A percentile compares a stretch with the other conserved stretches of the same genome.
These are phyloP conservation scores for Clusia tigrina DNA, from an alignment of 2,888 invertebrate species.

Conservation along the genomic window DNA sequence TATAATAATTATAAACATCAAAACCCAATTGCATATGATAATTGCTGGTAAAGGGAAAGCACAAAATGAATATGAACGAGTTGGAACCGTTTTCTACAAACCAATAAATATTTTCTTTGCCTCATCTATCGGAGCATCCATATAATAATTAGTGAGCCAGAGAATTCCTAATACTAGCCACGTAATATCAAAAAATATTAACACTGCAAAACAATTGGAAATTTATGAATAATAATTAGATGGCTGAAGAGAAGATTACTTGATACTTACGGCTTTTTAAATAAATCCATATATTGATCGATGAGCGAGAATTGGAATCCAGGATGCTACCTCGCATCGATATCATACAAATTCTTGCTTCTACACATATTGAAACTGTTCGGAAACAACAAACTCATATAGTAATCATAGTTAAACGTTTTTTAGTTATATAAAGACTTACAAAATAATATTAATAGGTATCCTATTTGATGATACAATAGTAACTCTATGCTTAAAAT, in stretches of 20 bases:
- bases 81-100: slow-evolving; percentile 56
- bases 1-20: slow-evolving; percentile 75
- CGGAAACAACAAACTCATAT: not conserved
- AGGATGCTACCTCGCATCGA: slow-evolving; percentile 83
- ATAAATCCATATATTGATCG: slow-evolving; percentile 83
- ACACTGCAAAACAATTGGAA: slow-evolving; percentile 67
- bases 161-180: slow-evolving; percentile 78
- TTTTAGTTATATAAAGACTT: slow-evolving; percentile 43
- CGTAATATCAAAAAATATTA: slow-evolving; percentile 76
- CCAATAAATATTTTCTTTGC: slow-evolving; percentile 79
- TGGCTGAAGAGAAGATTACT: slow-evolving; percentile 12
- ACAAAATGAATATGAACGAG: not conserved
- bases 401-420: slow-evolving; percentile 11
- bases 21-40: slow-evolving; percentile 80
- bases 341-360: slow-evolving; percentile 76
- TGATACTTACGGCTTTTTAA: slow-evolving; percentile 73
- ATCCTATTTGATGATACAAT: slow-evolving; percentile 64
- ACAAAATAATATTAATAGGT: slow-evolving; percentile 63
- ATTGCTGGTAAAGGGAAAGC: slow-evolving; percentile 67
- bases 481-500: slow-evolving; percentile 62
- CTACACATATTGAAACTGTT: slow-evolving; percentile 70
- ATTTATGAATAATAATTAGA: not conserved
- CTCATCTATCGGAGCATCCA: slow-evolving; percentile 72
- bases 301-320: slow-evolving; percentile 75
- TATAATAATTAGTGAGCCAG: slow-evolving; percentile 76